phyloP scores from a whole-genome alignment of 2,113 vertebrate species.

The Siniperca knerii region DNA sequence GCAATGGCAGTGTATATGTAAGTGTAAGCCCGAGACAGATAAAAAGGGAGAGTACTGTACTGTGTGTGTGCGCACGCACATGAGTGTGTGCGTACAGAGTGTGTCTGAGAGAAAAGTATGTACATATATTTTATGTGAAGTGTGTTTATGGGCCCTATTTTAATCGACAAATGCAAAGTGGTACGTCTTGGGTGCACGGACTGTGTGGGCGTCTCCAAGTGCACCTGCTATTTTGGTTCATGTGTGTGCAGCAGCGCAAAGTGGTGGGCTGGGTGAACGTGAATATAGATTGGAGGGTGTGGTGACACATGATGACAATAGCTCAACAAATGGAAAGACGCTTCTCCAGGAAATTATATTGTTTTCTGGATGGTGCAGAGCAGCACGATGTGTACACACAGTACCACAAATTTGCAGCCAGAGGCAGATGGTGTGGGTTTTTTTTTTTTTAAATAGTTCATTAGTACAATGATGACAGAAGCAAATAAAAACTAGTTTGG shows the following conservation, averaged over 20 bases:
- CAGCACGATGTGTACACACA: too few relatives aligned
- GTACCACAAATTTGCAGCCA: too few relatives aligned
- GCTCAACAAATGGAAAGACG: neutral
- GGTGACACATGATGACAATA: neutral
- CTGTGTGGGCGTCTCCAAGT: neutral
- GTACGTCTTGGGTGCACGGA: neutral
- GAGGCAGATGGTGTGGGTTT: too few relatives aligned
- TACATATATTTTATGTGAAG: neutral
- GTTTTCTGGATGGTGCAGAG: neutral
- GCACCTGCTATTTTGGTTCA: slow-evolving; percentile 21
- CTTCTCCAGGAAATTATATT: too few relatives aligned
- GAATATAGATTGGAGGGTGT: neutral
- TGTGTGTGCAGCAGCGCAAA: neutral
- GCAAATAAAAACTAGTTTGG: neutral
- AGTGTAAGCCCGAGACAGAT: slow-evolving; percentile 14
- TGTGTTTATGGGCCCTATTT: slow-evolving; percentile 1
- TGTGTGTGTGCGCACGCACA: neutral
- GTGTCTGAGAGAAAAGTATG: neutral
- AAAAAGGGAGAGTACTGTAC: neutral
- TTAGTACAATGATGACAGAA: neutral
- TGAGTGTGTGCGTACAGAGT: neutral
- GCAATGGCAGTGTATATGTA: slow-evolving; percentile 25
- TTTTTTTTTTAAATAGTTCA: neutral
- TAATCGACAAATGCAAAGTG: slow-evolving; percentile 8
- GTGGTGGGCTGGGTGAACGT: neutral